Evolutionary conservation across 2,113 vertebrate genomes (phyloP).

Genomic region (Sorex fumeus): DNA sequence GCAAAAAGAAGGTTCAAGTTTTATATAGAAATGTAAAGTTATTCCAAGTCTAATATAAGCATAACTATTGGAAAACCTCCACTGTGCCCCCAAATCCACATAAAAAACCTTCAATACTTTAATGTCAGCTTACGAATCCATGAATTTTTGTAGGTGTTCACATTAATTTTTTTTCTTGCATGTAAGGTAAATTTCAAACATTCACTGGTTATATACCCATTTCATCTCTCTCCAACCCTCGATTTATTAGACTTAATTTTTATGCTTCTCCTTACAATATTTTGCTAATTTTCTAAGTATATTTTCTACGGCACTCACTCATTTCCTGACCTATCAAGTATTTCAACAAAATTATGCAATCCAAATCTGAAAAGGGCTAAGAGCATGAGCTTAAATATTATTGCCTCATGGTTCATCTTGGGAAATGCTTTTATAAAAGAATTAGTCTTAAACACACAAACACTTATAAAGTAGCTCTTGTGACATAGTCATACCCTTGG

Average conservation of each 20-base stretch:
- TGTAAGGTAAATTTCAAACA: conserved; percentile 41
- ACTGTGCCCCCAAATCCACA: neutral
- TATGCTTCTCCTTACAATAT: neutral
- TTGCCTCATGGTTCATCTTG: neutral
- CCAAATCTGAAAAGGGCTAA: conserved; percentile 23
- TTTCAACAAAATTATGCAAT: conserved; percentile 48
- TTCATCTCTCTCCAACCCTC: neutral
- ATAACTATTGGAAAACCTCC: neutral
- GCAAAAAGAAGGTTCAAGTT: conserved; percentile 8
- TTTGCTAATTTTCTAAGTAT: conserved; percentile 8
- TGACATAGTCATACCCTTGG: conserved; percentile 14
- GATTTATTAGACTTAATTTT: conserved; percentile 37
- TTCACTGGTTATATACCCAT: neutral
- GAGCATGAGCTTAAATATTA: conserved; percentile 3
- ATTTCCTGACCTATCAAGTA: conserved; percentile 43
- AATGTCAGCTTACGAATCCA: neutral
- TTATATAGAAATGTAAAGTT: neutral
- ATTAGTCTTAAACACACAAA: neutral
- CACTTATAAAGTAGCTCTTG: neutral
- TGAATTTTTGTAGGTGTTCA: neutral
- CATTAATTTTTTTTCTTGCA: conserved; percentile 16
- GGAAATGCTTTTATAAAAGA: conserved; percentile 59
- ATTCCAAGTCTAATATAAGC: conserved; percentile 16
- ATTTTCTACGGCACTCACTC: conserved; percentile 23
- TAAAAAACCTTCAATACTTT: neutral